phyloP scores from a whole-genome alignment of 2,113 vertebrate genomes.

The Eonycteris spelaea region DNA sequence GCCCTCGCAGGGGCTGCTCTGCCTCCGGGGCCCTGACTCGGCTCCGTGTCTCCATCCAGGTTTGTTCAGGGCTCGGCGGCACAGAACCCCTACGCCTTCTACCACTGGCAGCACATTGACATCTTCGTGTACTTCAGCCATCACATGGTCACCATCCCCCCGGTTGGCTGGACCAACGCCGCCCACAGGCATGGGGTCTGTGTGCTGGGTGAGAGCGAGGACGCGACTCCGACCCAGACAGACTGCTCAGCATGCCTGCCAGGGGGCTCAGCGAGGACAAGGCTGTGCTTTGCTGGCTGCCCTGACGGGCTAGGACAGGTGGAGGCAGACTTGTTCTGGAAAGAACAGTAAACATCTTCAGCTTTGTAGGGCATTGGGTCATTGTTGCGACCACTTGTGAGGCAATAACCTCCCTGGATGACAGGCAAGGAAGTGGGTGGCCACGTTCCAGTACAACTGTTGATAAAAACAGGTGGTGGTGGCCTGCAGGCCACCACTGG shows the following conservation, averaged over 20 bases:
- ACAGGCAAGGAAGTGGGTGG: too few species aligned
- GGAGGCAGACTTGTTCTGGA: background rate
- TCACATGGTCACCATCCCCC: slow-evolving; percentile 90
- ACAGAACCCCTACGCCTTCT: slow-evolving; percentile 90
- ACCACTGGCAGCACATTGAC: slow-evolving; percentile 95
- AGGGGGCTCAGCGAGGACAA: rapidly evolving
- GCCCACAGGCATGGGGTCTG: slow-evolving; percentile 92
- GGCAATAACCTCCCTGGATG: rapidly evolving
- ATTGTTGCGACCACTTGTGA: rapidly evolving
- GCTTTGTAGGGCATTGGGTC: background rate
- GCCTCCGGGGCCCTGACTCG: background rate
- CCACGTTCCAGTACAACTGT: rapidly evolving
- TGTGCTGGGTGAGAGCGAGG: slow-evolving; percentile 86
- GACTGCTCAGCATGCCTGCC: rapidly evolving
- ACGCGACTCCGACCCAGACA: rapidly evolving
- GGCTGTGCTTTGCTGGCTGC: background rate
- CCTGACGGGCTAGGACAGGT: rapidly evolving
- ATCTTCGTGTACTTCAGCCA: slow-evolving; percentile 98
- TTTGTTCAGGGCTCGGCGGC: slow-evolving; percentile 90
- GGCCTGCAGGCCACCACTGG: too few species aligned
- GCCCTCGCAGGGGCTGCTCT: rapidly evolving
- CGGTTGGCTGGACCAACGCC: slow-evolving; percentile 92
- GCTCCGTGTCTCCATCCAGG: slow-evolving; percentile 71
- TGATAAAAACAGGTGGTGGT: rapidly evolving
- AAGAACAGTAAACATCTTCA: background rate